Percentiles rank a stretch among this genome's conserved stretches.
phyloP scores from a whole-genome alignment of 1,140 invertebrate genomes.

The Tenebrio molitor region DNA sequence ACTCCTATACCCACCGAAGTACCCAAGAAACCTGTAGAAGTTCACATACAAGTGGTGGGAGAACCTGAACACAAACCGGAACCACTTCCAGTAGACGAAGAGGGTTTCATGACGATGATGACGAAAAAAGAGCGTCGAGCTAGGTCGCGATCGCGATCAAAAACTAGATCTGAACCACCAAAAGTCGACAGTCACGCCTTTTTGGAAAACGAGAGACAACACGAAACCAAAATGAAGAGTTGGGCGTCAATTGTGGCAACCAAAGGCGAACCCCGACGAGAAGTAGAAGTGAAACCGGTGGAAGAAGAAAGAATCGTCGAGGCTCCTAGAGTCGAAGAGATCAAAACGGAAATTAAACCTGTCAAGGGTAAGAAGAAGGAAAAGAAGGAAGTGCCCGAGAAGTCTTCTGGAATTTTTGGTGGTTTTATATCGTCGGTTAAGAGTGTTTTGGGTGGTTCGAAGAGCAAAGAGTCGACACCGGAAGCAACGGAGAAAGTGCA shows the following conservation, averaged over 20 bases:
- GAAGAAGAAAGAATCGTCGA: constrained; percentile 46
- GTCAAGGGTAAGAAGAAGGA: constrained; percentile 50
- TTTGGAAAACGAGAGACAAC: constrained; percentile 31
- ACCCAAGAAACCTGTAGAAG: constrained; percentile 50
- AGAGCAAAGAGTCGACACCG: constrained; percentile 48
- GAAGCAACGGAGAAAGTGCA: constrained; percentile 3
- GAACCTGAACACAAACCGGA: constrained; percentile 43
- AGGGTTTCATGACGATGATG: constrained; percentile 59
- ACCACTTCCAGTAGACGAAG: constrained; percentile 49
- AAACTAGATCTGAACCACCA: constrained; percentile 47
- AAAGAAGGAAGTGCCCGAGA: constrained; percentile 47
- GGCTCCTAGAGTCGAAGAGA: constrained; percentile 37
- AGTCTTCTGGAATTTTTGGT: constrained; percentile 47
- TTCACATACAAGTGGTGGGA: constrained; percentile 54
- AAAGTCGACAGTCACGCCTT: constrained; percentile 31
- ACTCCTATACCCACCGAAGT: background rate
- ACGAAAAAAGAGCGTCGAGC: constrained; percentile 53
- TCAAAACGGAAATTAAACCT: constrained; percentile 42
- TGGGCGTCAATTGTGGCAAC: constrained; percentile 52
- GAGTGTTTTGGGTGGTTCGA: constrained; percentile 52
- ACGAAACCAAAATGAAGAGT: constrained; percentile 44
- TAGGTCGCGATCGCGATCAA: constrained; percentile 59
- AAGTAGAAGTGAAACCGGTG: constrained; percentile 5
- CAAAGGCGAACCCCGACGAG: constrained; percentile 21
- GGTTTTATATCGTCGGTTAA: constrained; percentile 61